Evolutionary conservation across 2,888 invertebrate species (phyloP).

Genomic region (Drosophila mulleri): DNA sequence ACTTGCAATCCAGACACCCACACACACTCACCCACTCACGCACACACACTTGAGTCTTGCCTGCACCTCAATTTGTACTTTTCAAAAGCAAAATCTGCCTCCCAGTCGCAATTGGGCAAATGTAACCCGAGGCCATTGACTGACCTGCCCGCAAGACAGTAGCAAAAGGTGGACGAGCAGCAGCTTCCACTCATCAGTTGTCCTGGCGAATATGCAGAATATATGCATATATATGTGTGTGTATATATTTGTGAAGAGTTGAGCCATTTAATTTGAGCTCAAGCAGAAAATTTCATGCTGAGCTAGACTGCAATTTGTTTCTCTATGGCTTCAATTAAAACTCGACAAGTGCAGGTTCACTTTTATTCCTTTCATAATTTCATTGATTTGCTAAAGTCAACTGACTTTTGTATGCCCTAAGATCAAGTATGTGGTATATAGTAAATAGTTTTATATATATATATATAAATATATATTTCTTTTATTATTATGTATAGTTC

Average conservation of each 20-base stretch:
- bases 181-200: constrained; percentile 47
- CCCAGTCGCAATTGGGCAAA: constrained; percentile 64
- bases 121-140: constrained; percentile 73
- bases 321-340: constrained; percentile 8
- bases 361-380: background rate
- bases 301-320: constrained; percentile 1
- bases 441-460: too few species aligned
- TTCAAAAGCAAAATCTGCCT: constrained; percentile 55
- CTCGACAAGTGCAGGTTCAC: constrained; percentile 8
- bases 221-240: constrained; percentile 5
- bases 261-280: constrained; percentile 39
- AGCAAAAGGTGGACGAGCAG: background rate
- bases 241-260: constrained; percentile 34
- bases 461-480: too few species aligned
- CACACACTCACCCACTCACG: constrained; percentile 5
- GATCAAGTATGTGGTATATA: too few species aligned
- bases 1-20: constrained; percentile 52
- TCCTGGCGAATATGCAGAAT: constrained; percentile 48
- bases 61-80: constrained; percentile 65
- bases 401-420: background rate
- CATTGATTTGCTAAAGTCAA: background rate
- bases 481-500: too few species aligned
- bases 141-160: constrained; percentile 10
- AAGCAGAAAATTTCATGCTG: background rate
- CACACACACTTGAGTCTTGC: constrained; percentile 3